Base-by-base conservation (phyloP, 2,113 vertebrate species). In the Cyprinodon tularosa region DNA sequence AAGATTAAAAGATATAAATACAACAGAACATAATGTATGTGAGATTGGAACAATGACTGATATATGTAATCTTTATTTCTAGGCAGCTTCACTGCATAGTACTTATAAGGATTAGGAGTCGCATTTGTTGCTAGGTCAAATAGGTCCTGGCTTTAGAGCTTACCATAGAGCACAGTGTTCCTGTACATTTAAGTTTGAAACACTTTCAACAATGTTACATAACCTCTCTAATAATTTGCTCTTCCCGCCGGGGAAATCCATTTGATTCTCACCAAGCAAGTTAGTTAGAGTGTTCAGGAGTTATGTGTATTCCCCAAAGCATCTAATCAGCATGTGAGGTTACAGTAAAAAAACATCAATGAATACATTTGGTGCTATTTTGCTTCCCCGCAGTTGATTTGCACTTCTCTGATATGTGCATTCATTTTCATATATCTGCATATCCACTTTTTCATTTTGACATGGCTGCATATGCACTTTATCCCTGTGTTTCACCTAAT, bases 181-280 rank as follows among this genome's bases (percentile, higher is more conserved):
- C 74, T 83, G 86, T 86, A 85, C 67, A 64, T 69, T 74, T 84
- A 71, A 71, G 71, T 86, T 78, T 59, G 64, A 76, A 78, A 82
- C 71, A 70, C 79, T 68, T 83, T 90, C 80, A 83, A 89, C 84
- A 85, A 84, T 85, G 72, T 92, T 89, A 91, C 62, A 14, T 75
- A 92, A 89, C 66, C 75, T 67, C 63, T 68, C 47, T 61, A 45
- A 50, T 70, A 57, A 78, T 85, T 87, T 78, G 0, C 70, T 80
- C 80, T 63, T 76, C 48, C 53, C 45, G 22, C 74, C 65, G 76
- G 62, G 42, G 53, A 84, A 88, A 89, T 80, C 80, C 71, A 86
- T 80, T 67, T 42, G 44, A 64, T 3, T 0, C 62, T 69, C 67
- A 70, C 17, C 13, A 63, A 76, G 83, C 67, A 86, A 74, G 70